phyloP scores from a whole-genome alignment of 2,888 invertebrate genomes.

The Erebia epiphron region DNA sequence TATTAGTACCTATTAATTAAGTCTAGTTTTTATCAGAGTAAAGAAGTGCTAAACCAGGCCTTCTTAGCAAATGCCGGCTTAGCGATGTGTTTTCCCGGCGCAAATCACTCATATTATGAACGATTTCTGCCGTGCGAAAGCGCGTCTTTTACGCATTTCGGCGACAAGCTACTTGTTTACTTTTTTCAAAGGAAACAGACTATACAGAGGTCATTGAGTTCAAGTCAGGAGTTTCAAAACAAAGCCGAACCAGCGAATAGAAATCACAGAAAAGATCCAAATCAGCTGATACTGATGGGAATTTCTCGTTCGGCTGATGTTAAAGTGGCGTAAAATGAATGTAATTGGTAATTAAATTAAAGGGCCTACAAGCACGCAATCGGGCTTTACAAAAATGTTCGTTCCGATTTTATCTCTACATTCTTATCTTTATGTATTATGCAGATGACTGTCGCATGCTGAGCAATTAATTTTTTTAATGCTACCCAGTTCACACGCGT shows the following conservation, averaged over 20 bases:
- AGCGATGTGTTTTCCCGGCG: too few species aligned
- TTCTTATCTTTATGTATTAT: conserved; percentile 21
- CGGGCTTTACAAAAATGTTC: conserved; percentile 6
- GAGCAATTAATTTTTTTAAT: conserved; percentile 4
- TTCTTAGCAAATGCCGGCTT: too few species aligned
- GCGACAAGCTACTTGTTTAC: too few species aligned
- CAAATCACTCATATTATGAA: too few species aligned
- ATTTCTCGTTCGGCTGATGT: conserved; percentile 7
- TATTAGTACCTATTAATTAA: too few species aligned
- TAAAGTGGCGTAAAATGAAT: conserved; percentile 21
- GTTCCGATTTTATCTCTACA: conserved; percentile 17
- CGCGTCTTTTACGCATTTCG: too few species aligned
- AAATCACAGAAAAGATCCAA: conserved; percentile 4
- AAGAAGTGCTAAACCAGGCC: too few species aligned
- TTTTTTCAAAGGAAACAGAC: too few species aligned
- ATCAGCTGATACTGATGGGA: conserved; percentile 12
- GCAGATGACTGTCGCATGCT: conserved; percentile 17
- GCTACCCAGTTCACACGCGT: conserved; percentile 15
- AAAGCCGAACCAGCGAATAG: background rate
- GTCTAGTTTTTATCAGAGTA: too few species aligned
- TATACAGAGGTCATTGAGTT: too few species aligned
- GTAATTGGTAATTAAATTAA: conserved; percentile 27
- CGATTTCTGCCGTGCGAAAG: too few species aligned
- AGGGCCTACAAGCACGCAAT: conserved; percentile 19
- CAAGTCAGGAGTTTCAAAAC: background rate